These are phyloP conservation scores for Nipponia nippon DNA, from an alignment of 2,113 vertebrate genomes.

Conservation along the genomic window DNA sequence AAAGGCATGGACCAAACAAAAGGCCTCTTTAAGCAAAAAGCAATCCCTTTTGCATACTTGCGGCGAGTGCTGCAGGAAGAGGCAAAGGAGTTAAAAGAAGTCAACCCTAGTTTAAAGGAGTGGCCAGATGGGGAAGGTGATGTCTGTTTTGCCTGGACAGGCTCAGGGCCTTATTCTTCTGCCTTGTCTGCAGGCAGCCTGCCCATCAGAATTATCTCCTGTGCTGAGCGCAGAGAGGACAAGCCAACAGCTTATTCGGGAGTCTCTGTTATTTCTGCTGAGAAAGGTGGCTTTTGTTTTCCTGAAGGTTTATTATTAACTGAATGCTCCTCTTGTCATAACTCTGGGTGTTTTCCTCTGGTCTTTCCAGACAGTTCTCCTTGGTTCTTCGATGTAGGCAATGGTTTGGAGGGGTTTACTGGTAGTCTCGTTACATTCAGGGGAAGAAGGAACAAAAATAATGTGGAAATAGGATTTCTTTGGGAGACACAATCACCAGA, in stretches of 20 bases:
- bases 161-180: not conserved
- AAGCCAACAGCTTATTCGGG: constrained; percentile 24
- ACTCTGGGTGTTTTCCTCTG: not conserved
- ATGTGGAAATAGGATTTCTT: not conserved
- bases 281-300: constrained; percentile 24
- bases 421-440: not conserved
- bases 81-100: constrained; percentile 11
- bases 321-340: not conserved
- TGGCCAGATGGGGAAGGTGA: not conserved
- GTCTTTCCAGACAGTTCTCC: not conserved
- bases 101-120: not conserved
- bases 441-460: not conserved
- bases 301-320: not conserved
- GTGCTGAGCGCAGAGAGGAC: not conserved
- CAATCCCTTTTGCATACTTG: not conserved
- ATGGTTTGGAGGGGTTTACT: not conserved
- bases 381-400: not conserved
- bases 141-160: constrained; percentile 33
- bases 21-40: not conserved
- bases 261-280: constrained; percentile 28
- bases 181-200: constrained; percentile 3
- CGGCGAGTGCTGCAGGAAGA: not conserved
- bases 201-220: constrained; percentile 7
- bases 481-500: not conserved
- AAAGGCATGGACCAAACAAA: not conserved